Base-by-base conservation (phyloP, 2,797 vertebrate species). In the Sebastes kiyomatsui region DNA sequence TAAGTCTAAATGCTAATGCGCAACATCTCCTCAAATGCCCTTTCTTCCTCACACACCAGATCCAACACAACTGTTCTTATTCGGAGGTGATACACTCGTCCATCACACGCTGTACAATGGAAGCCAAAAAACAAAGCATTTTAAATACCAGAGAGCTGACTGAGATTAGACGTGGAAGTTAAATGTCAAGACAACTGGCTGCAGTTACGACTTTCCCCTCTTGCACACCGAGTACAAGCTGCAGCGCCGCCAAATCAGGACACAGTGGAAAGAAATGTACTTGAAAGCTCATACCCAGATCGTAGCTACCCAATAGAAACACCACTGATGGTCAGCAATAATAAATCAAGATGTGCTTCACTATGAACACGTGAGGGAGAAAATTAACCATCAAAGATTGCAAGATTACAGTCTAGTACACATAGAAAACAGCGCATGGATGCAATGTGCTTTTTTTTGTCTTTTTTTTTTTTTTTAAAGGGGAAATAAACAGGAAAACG, bases 181-280 rank as follows among this genome's bases (percentile, higher is more conserved):
- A 87, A 91, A 90, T 70, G 79, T 87, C 65, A 67, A 86, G 75
- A 85, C 81, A 65, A 69, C 65, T 75, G 77, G 80, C 72, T 71
- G 77, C 70, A 67, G 78, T 67, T 85, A 42, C 11, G 42, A 66
- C 66, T 54, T 79, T 22, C 54, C 79, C 32, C 61, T 55, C 65
- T 78, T 76, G 66, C 23, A 42, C 66, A 35, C 30, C 3, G 14
- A 86, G 67, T 14, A 42, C 55, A 8, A 67, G 75, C 75, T 67
- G 73, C 42, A 14, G 58, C 20, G 61, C 70, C 5, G 75, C 67
- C 83, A 77, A 74, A 90, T 87, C 82, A 81, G 78, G 83, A 87
- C 82, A 78, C 79, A 65, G 79, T 64, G 81, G 72, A 72, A 71
- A 90, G 65, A 85, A 84, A 81, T 64, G 67, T 80, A 77, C 73